These are phyloP conservation scores for Phortica okadai DNA, from an alignment of 2,888 invertebrate genomes.

Conservation along the genomic window DNA sequence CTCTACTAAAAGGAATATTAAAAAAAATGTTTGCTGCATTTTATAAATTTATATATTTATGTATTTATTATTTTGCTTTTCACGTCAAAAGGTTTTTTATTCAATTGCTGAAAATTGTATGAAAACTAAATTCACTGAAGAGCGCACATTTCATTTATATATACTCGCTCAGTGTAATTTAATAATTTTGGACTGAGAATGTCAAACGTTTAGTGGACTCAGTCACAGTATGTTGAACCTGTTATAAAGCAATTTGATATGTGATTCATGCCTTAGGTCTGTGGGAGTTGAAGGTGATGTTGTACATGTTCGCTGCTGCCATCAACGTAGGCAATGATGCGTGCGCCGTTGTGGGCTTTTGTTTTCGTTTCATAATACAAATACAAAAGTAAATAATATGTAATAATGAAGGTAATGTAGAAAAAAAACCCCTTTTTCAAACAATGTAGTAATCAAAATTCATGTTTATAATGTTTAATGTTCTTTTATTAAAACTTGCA, in stretches of 20 bases:
- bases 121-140: neutral
- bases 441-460: too few species aligned
- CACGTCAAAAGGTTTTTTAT: neutral
- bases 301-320: neutral
- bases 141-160: neutral
- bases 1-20: neutral
- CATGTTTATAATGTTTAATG: too few species aligned
- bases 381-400: neutral
- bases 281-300: neutral
- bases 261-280: neutral
- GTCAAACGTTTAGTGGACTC: neutral
- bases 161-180: too few species aligned
- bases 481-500: too few species aligned
- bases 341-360: neutral
- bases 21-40: neutral
- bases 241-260: neutral
- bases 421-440: too few species aligned
- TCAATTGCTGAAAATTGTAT: neutral
- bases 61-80: neutral
- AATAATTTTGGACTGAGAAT: neutral
- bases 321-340: neutral
- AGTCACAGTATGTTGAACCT: slow-evolving; percentile 15
- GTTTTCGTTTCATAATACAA: neutral
- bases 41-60: neutral
- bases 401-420: too few species aligned